Evolutionary conservation across 2,113 vertebrate genomes (phyloP).

Genomic region (Emydura subglobosa): DNA sequence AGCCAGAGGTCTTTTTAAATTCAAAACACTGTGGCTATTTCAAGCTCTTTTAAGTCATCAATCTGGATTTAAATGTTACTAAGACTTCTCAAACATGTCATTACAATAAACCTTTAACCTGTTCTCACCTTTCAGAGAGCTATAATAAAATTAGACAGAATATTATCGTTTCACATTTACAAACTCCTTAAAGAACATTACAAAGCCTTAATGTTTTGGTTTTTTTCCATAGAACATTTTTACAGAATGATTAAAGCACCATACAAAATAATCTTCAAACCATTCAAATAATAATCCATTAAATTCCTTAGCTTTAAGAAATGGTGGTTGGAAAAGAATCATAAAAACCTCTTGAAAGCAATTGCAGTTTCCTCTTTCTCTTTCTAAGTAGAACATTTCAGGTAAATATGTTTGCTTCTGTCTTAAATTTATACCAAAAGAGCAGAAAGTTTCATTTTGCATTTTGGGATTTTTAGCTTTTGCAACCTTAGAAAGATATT

Average conservation of each 20-base stretch:
- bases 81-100: not conserved
- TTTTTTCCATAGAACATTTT: not conserved
- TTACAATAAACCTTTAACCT: constrained; percentile 36
- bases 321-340: not conserved
- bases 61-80: not conserved
- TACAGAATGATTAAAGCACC: not conserved
- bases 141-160: not conserved
- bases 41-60: not conserved
- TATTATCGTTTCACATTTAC: not conserved
- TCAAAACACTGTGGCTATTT: not conserved
- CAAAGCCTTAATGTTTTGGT: not conserved
- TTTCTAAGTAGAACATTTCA: not conserved
- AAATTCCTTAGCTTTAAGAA: not conserved
- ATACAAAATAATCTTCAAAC: not conserved
- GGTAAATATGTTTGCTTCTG: not conserved
- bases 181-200: not conserved
- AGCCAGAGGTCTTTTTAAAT: not conserved
- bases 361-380: not conserved
- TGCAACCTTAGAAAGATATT: not conserved
- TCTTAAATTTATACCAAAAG: not conserved
- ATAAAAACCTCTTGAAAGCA: not conserved
- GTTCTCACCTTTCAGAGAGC: not conserved
- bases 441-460: not conserved
- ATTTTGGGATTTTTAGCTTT: not conserved
- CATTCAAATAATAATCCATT: not conserved